phyloP scores from a whole-genome alignment of 2,888 invertebrate species.

The Monochamus alternatus region DNA sequence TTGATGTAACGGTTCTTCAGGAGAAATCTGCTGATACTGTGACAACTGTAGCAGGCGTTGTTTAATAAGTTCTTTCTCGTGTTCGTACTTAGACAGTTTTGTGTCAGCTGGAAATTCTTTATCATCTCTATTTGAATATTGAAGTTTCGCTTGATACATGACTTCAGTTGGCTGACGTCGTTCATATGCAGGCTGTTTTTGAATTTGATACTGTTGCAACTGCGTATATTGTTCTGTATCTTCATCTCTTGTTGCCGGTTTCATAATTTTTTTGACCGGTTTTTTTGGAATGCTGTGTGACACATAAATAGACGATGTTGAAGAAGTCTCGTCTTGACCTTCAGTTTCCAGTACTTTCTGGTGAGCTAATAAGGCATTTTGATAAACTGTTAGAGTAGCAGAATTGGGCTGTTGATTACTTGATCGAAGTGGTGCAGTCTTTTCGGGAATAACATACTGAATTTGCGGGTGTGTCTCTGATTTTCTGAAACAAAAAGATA shows the following conservation, averaged over 20 bases:
- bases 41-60: conserved; percentile 8
- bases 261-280: conserved; percentile 26
- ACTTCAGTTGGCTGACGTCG: conserved; percentile 59
- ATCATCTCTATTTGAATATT: conserved; percentile 42
- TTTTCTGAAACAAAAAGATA: conserved; percentile 20
- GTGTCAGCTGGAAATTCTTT: not conserved
- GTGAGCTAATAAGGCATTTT: conserved; percentile 37
- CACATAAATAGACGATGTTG: conserved; percentile 37
- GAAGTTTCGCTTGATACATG: conserved; percentile 50
- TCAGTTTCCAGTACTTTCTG: conserved; percentile 35
- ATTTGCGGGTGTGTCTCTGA: not conserved
- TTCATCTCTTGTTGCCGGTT: conserved; percentile 33
- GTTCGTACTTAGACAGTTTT: conserved; percentile 42
- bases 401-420: conserved; percentile 1
- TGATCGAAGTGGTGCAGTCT: conserved; percentile 4
- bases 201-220: conserved; percentile 30
- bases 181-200: conserved; percentile 25
- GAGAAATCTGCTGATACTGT: conserved; percentile 9
- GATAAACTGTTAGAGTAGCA: conserved; percentile 24
- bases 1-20: conserved; percentile 42
- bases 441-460: conserved; percentile 31
- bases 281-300: conserved; percentile 38
- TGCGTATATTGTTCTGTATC: conserved; percentile 28
- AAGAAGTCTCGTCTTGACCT: conserved; percentile 20
- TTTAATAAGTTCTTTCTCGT: not conserved